Conservation (phyloP, 2,113 vertebrate genomes). For the Plestiodon gilberti region DNA sequence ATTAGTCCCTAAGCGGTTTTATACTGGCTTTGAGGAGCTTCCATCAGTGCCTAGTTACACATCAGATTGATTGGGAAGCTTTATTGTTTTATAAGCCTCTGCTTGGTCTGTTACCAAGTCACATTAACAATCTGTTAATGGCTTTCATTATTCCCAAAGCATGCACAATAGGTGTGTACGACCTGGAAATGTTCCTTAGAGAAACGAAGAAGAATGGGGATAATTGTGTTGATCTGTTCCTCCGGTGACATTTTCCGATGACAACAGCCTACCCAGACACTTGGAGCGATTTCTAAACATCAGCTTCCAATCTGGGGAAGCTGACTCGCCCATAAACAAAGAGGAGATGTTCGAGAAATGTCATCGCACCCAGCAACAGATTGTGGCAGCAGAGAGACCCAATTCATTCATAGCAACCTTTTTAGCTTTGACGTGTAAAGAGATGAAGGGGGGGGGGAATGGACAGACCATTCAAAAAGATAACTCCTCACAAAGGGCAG, state of each 20-base stretch:
- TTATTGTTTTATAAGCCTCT: constrained; percentile 71
- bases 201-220: constrained; percentile 44
- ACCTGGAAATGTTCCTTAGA: constrained; percentile 67
- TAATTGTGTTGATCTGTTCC: constrained; percentile 54
- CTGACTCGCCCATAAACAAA: constrained; percentile 15
- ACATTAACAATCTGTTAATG: constrained; percentile 76
- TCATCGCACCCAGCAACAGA: neutral
- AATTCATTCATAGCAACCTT: neutral
- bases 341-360: constrained; percentile 8
- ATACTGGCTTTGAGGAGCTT: constrained; percentile 46
- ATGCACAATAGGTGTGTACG: constrained; percentile 63
- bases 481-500: neutral
- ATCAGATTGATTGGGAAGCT: constrained; percentile 70
- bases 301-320: constrained; percentile 27
- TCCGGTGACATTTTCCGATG: constrained; percentile 55
- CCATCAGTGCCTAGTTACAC: constrained; percentile 61
- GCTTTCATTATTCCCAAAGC: constrained; percentile 70
- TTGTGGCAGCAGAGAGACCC: neutral
- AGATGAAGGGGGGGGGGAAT: neutral
- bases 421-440: constrained; percentile 32
- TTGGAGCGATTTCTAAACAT: neutral
- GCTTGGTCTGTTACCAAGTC: constrained; percentile 68
- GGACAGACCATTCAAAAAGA: neutral
- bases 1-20: constrained; percentile 23
- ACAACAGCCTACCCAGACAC: neutral